A percentile compares a stretch with the other conserved stretches of the same genome.
Evolutionary conservation across 2,113 vertebrate genomes (phyloP).

Genomic region (Chascanopsetta lugubris): DNA sequence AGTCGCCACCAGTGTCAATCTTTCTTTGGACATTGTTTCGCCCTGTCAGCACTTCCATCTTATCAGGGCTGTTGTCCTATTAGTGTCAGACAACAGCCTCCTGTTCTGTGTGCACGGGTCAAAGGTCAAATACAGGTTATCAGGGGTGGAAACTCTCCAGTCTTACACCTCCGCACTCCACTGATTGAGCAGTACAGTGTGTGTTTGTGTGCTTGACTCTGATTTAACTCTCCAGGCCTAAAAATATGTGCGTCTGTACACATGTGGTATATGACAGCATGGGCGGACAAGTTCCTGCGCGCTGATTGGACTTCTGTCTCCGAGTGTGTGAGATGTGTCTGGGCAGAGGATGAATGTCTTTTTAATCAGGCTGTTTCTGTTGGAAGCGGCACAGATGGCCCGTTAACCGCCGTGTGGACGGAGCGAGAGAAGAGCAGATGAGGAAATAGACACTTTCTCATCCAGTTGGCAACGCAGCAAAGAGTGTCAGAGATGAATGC

Average conservation of each 20-base stretch:
- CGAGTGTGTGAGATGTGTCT: conserved; percentile 39
- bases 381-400: conserved; percentile 64
- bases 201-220: conserved; percentile 9
- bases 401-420: conserved; percentile 58
- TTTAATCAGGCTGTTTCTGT: conserved; percentile 73
- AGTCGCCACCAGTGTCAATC: conserved; percentile 1
- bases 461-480: conserved; percentile 44
- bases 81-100: conserved; percentile 48
- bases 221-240: conserved; percentile 12
- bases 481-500: conserved; percentile 37
- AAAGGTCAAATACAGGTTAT: conserved; percentile 45
- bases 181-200: not conserved
- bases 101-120: conserved; percentile 23
- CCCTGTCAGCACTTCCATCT: conserved; percentile 43
- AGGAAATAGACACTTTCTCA: conserved; percentile 57
- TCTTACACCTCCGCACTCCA: not conserved
- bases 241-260: conserved; percentile 3
- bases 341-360: conserved; percentile 57
- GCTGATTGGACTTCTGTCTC: conserved; percentile 49
- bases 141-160: conserved; percentile 19
- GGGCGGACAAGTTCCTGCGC: conserved; percentile 7
- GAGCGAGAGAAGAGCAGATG: conserved; percentile 41
- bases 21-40: conserved; percentile 10
- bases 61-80: conserved; percentile 53
- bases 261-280: conserved; percentile 30